phyloP scores from a whole-genome alignment of 2,888 invertebrate genomes.

The Melipona bicolor region DNA sequence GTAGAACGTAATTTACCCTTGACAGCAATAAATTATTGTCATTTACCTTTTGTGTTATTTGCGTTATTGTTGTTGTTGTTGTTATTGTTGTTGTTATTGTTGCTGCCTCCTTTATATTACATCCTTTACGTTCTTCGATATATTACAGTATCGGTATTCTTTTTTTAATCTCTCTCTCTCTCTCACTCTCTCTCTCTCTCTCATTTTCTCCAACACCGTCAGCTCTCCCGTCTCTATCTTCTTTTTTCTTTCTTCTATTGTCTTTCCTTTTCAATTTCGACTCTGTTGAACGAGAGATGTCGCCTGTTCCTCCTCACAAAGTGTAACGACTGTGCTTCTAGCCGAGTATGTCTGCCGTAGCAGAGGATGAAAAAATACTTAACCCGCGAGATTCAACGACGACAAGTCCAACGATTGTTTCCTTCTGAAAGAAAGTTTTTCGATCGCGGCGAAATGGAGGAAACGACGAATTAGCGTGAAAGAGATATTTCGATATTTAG shows the following conservation, averaged over 20 bases:
- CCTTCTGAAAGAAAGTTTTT: no score
- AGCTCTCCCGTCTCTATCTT: neutral
- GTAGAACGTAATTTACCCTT: conserved; percentile 77
- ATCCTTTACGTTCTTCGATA: conserved; percentile 28
- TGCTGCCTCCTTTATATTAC: conserved; percentile 17
- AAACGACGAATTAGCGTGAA: no score
- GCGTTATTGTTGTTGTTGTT: conserved; percentile 42
- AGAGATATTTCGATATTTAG: no score
- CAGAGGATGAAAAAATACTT: neutral
- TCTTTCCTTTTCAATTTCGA: neutral
- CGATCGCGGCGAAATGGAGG: no score
- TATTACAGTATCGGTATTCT: conserved; percentile 22
- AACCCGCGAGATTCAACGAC: neutral
- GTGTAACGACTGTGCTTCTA: neutral
- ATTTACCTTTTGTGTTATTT: conserved; percentile 62
- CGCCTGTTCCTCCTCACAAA: neutral
- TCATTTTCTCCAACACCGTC: neutral
- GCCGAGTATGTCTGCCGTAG: neutral
- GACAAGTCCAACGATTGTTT: no score
- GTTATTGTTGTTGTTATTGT: conserved; percentile 21
- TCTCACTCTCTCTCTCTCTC: conserved; percentile 18
- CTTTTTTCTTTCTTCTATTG: conserved; percentile 14
- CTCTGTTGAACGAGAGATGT: neutral
- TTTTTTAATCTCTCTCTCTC: conserved; percentile 63
- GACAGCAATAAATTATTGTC: conserved; percentile 83